A percentile compares a stretch with the other conserved stretches of the same genome.
Conservation (phyloP, 2,888 invertebrate genomes). For the Pristionchus fissidentatus region DNA sequence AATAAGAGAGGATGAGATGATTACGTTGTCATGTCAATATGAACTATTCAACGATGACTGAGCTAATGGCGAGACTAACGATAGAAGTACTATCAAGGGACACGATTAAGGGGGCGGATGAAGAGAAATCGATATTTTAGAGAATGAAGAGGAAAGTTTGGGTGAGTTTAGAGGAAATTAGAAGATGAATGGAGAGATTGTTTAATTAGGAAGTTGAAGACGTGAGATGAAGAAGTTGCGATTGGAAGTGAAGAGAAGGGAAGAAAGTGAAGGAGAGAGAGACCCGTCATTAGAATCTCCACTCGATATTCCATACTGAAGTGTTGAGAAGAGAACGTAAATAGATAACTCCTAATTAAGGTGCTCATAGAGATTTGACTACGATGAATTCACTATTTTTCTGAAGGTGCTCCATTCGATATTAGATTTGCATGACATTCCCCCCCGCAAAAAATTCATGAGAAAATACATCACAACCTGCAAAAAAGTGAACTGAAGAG, state of each 20-base stretch:
- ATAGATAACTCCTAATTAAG: too few relatives aligned
- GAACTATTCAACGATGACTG: not conserved
- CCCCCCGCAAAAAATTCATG: too few relatives aligned
- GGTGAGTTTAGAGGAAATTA: not conserved
- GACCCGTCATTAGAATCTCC: constrained; percentile 29
- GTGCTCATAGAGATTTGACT: too few relatives aligned
- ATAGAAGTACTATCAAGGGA: not conserved
- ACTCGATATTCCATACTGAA: too few relatives aligned
- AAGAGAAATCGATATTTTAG: constrained; percentile 12
- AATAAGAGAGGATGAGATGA: not conserved
- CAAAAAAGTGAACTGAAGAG: too few relatives aligned
- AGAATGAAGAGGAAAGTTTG: not conserved
- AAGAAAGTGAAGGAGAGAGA: not conserved
- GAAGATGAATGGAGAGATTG: not conserved
- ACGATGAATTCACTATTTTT: too few relatives aligned
- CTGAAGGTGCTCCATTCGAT: too few relatives aligned
- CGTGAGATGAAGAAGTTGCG: constrained; percentile 7
- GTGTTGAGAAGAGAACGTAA: too few relatives aligned
- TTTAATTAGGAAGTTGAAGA: constrained; percentile 40
- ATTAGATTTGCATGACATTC: too few relatives aligned
- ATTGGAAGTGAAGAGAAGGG: constrained; percentile 5
- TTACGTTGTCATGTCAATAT: not conserved
- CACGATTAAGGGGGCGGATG: not conserved
- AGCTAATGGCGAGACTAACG: not conserved
- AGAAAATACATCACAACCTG: too few relatives aligned